Conservation (phyloP, 2,113 vertebrate genomes). For the Daphoenositta chrysoptera region DNA sequence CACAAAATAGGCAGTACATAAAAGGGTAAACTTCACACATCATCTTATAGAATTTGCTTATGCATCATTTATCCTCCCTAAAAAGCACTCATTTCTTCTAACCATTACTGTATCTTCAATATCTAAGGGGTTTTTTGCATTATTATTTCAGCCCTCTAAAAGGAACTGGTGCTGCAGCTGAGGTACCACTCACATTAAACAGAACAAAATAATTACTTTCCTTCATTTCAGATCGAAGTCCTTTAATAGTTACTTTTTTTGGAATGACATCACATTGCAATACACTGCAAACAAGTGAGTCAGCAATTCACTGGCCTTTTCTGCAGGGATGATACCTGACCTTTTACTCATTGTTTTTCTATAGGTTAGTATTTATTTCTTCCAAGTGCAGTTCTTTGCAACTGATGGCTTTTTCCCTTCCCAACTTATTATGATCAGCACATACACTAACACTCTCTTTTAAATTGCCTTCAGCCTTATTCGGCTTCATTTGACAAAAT, state of each 20-base stretch:
- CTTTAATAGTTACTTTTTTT: background rate
- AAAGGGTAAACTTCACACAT: background rate
- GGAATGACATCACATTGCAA: background rate
- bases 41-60: background rate
- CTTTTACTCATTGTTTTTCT: background rate
- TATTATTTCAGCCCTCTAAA: background rate
- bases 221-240: background rate
- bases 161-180: background rate
- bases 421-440: background rate
- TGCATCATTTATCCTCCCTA: background rate
- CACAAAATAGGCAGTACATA: background rate
- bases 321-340: background rate
- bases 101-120: background rate
- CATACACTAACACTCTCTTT: background rate
- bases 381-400: background rate
- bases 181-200: background rate
- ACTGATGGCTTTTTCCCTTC: background rate
- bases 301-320: background rate
- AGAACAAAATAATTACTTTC: background rate
- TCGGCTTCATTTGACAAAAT: background rate
- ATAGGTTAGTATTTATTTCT: background rate
- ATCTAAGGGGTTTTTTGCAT: background rate
- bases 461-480: background rate
- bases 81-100: background rate
- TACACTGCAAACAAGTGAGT: background rate